Base-by-base conservation (phyloP, 2,888 invertebrate species). In the Diaphora mendica region DNA sequence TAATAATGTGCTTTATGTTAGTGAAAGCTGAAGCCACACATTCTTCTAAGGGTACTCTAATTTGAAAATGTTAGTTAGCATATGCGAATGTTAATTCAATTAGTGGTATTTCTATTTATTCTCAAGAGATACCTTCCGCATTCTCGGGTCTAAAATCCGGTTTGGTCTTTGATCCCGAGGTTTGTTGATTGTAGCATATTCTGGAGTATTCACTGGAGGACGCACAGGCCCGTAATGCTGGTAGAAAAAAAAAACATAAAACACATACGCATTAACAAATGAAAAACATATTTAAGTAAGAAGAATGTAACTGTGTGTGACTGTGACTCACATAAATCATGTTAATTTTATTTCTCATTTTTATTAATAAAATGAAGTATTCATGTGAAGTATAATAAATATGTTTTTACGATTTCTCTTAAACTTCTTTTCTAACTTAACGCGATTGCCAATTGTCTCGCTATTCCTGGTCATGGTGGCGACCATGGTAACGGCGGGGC, bases 181-280 rank as follows among this genome's bases (percentile, higher is more conserved):
- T 85, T 94, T 94, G 75, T 83, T 83, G 76, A 93, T 89, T 0
- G 90, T 91, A 2, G 94, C 92, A 82, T 94, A 93, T 79, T 92
- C 91, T 8, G 93, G 92, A 17, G 81, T 74, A 77, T 87, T 89
- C 86, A 81, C 78, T 67, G 82, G 75, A 42, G 75, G 35, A 30
- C 64, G 78, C 55, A 71, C 39, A 30, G 77, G 76, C 4, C 62
- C 70, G 69, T 72, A 75, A 55, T 70, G 78, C 82, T 85, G 78
- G 42, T 83, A 75, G 79, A 78, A 79, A 80, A 62, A 77, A 71
- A 78, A 75, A 80, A 73, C 74, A 75, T 81, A 83, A 75, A 68
- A 71, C 76, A 74, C 4, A 26, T 8, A 74, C 70, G 20, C 8
- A 71, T 65, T 17, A 64, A 62, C 15, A 62, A 62, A 30, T 15